A percentile compares a stretch with the other conserved stretches of the same genome.
Evolutionary conservation across 2,797 vertebrate genomes (phyloP).

Genomic region (Acanthiza pusilla): DNA sequence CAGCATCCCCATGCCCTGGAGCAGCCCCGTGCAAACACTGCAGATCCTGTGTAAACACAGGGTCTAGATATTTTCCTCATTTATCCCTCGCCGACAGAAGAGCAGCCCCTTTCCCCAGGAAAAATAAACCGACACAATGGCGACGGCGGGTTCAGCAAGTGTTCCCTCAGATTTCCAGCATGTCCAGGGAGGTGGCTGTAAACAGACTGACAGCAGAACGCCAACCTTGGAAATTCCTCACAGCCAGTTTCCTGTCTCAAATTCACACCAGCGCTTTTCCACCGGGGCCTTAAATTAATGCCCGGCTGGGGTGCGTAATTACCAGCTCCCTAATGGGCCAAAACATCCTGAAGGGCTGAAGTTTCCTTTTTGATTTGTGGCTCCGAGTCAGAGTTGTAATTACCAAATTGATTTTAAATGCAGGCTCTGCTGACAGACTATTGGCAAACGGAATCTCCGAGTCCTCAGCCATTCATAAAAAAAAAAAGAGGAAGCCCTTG

Average conservation of each 20-base stretch:
- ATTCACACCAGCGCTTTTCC: conserved; percentile 51
- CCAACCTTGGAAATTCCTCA: conserved; percentile 46
- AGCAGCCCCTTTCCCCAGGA: conserved; percentile 10
- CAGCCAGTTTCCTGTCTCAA: conserved; percentile 44
- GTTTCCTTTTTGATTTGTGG: conserved; percentile 60
- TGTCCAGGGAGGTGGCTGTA: conserved; percentile 42
- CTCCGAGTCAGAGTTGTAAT: conserved; percentile 52
- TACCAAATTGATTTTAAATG: conserved; percentile 65
- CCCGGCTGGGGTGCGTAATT: conserved; percentile 54
- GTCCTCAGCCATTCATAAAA: conserved; percentile 52
- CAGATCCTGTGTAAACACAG: conserved; percentile 31
- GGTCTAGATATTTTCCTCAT: conserved; percentile 15
- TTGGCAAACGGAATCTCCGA: conserved; percentile 43
- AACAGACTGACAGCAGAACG: conserved; percentile 50
- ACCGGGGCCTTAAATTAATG: conserved; percentile 39
- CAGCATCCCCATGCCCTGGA: neutral
- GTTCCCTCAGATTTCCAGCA: conserved; percentile 52
- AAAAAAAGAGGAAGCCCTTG: conserved; percentile 42
- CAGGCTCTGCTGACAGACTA: conserved; percentile 56
- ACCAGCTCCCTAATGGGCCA: conserved; percentile 59
- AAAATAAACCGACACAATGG: conserved; percentile 36
- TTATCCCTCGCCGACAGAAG: conserved; percentile 14
- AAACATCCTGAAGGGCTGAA: conserved; percentile 60
- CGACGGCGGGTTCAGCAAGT: neutral
- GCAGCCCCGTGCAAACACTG: conserved; percentile 13